Base-by-base conservation (phyloP, 2,888 invertebrate species). In the Dioctria rufipes region DNA sequence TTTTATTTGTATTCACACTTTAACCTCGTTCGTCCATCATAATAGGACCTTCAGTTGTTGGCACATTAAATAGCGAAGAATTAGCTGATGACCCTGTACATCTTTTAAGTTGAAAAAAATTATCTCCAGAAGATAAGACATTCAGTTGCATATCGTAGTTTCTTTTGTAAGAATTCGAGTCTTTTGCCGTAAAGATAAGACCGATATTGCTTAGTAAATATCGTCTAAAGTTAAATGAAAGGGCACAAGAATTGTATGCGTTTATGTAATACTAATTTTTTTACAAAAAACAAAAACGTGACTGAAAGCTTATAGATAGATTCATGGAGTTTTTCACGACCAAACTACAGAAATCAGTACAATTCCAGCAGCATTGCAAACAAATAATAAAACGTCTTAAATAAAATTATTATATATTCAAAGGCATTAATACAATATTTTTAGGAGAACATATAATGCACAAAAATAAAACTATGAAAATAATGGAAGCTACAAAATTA, bases 401-500 rank as follows among this genome's bases (percentile, higher is more conserved):
- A 75, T 60, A 75, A 60, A 60, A 60, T 60, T n/a, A 75, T 42
- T 25, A 11, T 75, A 75, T 75, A 75, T 75, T 75, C 73, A 75
- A 75, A 75, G 73, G 73, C 73, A 75, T 49, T 75, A 54, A 42
- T 60, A 60, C 73, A 60, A 49, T 75, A 25, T 25, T 25, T 75
- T 75, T 39, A 60, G 60, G 60, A 42, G 73, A 75, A 75, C 73
- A 75, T 60, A 75, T 75, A 75, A 75, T 60, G 58, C 49, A 58
- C 42, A 43, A 75, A 75, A 75, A 75, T 42, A 60, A 58, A 60
- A 75, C 42, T 75, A 60, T 39, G 58, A 60, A 54, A 58, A 49
- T 46, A 73, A 49, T 51, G 51, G 51, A 60, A 75, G 54, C 43
- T 69, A 54, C n/a, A 71, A 71, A 54, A 25, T n/a, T 11, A 71